These are phyloP conservation scores for Holacanthella duospinosa DNA, from an alignment of 2,888 invertebrate genomes.

Conservation along the genomic window DNA sequence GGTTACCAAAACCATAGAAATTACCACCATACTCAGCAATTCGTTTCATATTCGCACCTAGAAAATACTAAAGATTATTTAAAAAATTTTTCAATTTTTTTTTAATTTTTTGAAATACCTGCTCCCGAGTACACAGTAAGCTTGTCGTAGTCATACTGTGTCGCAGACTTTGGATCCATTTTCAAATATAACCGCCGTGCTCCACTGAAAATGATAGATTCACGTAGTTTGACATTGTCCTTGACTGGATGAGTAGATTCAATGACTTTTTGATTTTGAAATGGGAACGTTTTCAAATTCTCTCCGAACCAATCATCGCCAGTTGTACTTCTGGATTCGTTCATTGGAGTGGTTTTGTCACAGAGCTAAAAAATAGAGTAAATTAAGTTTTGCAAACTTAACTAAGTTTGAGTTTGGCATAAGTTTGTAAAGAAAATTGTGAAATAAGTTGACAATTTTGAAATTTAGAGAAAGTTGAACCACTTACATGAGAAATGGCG, in stretches of 20 bases:
- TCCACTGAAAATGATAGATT: constrained; percentile 42
- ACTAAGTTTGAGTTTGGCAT: neutral
- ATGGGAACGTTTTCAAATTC: neutral
- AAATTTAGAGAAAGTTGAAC: neutral
- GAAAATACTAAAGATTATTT: neutral
- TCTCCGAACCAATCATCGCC: neutral
- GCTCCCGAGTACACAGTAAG: constrained; percentile 37
- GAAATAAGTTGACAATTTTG: neutral
- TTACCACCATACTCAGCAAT: constrained; percentile 43
- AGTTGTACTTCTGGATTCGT: neutral
- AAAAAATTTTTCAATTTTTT: no score
- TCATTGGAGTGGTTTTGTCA: neutral
- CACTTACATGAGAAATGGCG: constrained; percentile 17
- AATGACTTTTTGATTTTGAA: constrained; percentile 17
- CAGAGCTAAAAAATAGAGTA: neutral
- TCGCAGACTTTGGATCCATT: constrained; percentile 42
- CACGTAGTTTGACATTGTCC: constrained; percentile 43
- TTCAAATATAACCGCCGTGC: constrained; percentile 42
- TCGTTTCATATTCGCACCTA: constrained; percentile 37
- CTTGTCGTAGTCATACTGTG: constrained; percentile 44
- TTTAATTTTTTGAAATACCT: constrained; percentile 21
- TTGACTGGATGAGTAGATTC: constrained; percentile 43
- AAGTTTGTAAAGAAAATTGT: neutral
- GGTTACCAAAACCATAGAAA: constrained; percentile 42
- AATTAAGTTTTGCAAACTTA: neutral